A percentile compares a stretch with the other conserved stretches of the same genome.
phyloP scores from a whole-genome alignment of 2,113 vertebrate species.

The Acrocephalus kingi region DNA sequence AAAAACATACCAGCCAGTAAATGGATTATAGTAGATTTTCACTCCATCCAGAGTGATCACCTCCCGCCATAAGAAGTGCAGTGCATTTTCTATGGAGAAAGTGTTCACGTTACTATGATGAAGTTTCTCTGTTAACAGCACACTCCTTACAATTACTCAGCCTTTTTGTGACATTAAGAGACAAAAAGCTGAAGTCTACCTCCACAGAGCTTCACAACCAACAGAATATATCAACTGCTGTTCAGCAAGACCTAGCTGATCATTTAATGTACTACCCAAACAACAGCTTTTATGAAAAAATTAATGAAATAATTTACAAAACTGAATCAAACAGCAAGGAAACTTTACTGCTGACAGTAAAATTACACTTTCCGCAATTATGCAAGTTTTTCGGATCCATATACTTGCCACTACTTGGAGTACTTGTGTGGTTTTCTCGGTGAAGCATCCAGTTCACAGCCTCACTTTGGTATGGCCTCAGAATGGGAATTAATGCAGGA shows the following conservation, averaged over 20 bases:
- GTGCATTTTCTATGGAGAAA: slow-evolving; percentile 78
- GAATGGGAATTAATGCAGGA: slow-evolving; percentile 83
- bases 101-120: background rate
- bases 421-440: slow-evolving; percentile 61
- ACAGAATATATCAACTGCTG: background rate
- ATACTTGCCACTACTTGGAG: slow-evolving; percentile 71
- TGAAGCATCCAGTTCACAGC: slow-evolving; percentile 85
- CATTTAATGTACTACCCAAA: background rate
- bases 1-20: slow-evolving; percentile 90
- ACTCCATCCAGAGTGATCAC: slow-evolving; percentile 85
- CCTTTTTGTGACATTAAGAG: background rate
- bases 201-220: background rate
- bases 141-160: background rate
- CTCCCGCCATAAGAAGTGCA: slow-evolving; percentile 94
- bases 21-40: slow-evolving; percentile 95
- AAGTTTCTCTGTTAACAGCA: background rate
- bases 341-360: background rate
- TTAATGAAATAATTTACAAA: background rate
- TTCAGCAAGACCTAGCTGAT: background rate
- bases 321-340: background rate
- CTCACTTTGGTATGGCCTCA: slow-evolving; percentile 79
- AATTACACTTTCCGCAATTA: background rate
- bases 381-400: background rate
- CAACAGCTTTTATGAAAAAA: background rate
- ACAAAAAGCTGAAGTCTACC: background rate